Evolutionary conservation across 2,888 invertebrate genomes (phyloP).

Genomic region (Ethmia dodecea): DNA sequence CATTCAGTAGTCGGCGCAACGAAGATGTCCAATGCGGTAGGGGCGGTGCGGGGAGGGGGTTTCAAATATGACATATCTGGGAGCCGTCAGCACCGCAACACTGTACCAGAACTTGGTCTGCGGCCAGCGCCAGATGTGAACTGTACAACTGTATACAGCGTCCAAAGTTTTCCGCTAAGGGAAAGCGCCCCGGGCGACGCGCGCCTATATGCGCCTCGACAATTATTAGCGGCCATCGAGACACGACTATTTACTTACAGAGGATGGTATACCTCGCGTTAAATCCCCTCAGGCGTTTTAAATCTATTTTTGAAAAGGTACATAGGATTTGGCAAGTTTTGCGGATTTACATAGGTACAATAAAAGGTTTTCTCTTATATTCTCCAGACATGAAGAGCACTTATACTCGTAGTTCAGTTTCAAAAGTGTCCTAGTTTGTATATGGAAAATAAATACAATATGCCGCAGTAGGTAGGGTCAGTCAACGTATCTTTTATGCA

Average conservation of each 20-base stretch:
- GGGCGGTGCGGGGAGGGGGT: slow-evolving; percentile 23
- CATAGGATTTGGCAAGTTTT: too few species aligned
- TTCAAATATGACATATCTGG: slow-evolving; percentile 72
- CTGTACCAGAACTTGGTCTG: slow-evolving; percentile 67
- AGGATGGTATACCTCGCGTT: slow-evolving; percentile 33
- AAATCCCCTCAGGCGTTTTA: slow-evolving; percentile 38
- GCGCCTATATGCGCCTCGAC: slow-evolving; percentile 45
- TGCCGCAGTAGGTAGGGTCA: too few species aligned
- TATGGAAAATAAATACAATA: too few species aligned
- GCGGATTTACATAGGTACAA: too few species aligned
- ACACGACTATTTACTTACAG: slow-evolving; percentile 72
- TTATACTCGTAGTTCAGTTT: too few species aligned
- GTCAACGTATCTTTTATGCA: slow-evolving; percentile 39
- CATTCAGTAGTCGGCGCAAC: slow-evolving; percentile 54
- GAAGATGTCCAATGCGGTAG: slow-evolving; percentile 52
- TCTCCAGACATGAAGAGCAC: too few species aligned
- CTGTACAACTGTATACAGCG: slow-evolving; percentile 22
- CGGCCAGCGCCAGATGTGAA: slow-evolving; percentile 63
- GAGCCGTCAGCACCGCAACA: slow-evolving; percentile 66
- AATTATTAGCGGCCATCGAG: slow-evolving; percentile 64
- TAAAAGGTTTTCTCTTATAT: too few species aligned
- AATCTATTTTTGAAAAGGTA: slow-evolving; percentile 20
- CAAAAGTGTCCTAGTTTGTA: too few species aligned
- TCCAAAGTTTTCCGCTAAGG: slow-evolving; percentile 55
- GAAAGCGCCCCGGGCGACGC: slow-evolving; percentile 52